phyloP scores from a whole-genome alignment of 2,888 invertebrate species.

The Chloromyia formosa region DNA sequence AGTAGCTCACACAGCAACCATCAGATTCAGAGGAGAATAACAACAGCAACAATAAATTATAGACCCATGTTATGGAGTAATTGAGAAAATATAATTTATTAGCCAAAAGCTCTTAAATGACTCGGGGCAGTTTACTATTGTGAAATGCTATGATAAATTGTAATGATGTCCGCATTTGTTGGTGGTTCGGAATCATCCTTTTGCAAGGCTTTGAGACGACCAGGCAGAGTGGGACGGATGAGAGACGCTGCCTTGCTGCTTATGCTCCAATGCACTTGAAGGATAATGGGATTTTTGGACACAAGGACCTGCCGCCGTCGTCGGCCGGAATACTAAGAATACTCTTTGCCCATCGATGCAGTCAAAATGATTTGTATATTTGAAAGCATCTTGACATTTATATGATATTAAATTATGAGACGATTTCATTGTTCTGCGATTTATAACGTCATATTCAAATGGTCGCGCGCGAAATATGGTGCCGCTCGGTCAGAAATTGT shows the following conservation, averaged over 20 bases:
- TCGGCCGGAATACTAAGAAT: not conserved
- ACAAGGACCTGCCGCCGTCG: conserved; percentile 11
- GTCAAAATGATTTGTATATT: conserved; percentile 36
- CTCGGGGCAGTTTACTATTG: conserved; percentile 29
- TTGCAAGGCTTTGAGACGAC: too few relatives aligned
- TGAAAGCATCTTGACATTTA: conserved; percentile 29
- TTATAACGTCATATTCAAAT: conserved; percentile 5
- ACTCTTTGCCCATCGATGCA: not conserved
- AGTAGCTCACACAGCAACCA: not conserved
- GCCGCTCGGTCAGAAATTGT: not conserved
- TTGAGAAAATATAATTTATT: conserved; percentile 44
- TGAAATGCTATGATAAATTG: conserved; percentile 28
- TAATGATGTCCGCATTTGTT: conserved; percentile 33
- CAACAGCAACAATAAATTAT: conserved; percentile 28
- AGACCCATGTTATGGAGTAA: conserved; percentile 31
- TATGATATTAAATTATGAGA: conserved; percentile 15
- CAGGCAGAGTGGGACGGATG: too few relatives aligned
- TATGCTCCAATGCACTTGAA: conserved; percentile 21
- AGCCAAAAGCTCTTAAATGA: conserved; percentile 37
- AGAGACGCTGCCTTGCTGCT: too few relatives aligned
- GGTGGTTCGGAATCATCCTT: conserved; percentile 3
- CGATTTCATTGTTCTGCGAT: not conserved
- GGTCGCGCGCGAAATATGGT: not conserved
- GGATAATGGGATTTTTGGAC: conserved; percentile 32
- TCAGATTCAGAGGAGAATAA: not conserved